Conservation (phyloP, 2,888 invertebrate genomes). For the Drymonia ruficornis region DNA sequence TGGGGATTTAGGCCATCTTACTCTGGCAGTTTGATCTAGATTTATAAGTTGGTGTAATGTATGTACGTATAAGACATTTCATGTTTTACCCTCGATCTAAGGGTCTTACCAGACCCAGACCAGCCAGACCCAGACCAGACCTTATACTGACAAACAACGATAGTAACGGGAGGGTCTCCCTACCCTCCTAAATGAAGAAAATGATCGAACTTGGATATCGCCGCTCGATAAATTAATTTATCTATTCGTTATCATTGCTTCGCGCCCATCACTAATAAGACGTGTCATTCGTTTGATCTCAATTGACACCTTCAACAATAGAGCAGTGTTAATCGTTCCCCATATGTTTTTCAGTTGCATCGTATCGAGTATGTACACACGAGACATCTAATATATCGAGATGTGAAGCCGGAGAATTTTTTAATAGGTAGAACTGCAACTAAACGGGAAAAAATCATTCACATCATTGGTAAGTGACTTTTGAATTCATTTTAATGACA, state of each 20-base stretch:
- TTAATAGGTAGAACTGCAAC: constrained; percentile 98
- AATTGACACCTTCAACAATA: constrained; percentile 24
- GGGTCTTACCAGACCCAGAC: too few relatives aligned
- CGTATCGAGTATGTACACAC: constrained; percentile 99
- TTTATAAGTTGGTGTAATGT: too few relatives aligned
- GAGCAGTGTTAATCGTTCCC: constrained; percentile 19
- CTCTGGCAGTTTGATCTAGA: too few relatives aligned
- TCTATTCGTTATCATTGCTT: constrained; percentile 6
- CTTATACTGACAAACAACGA: too few relatives aligned
- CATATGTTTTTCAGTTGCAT: constrained; percentile 90
- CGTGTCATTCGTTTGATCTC: constrained; percentile 18
- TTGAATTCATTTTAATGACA: constrained; percentile 5
- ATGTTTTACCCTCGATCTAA: too few relatives aligned
- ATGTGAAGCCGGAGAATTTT: constrained; percentile 99
- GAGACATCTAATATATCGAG: constrained; percentile 99
- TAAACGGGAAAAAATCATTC: constrained; percentile 99
- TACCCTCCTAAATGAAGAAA: background rate
- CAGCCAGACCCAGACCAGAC: too few relatives aligned
- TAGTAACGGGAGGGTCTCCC: background rate
- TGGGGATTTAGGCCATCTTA: too few relatives aligned
- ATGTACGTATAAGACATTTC: too few relatives aligned
- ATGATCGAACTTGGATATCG: background rate
- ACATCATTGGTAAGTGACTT: constrained; percentile 94
- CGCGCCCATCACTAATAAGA: constrained; percentile 20
- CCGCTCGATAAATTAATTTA: background rate